These are phyloP conservation scores for Drosophila prolongata DNA, from an alignment of 2,888 invertebrate genomes.

Conservation along the genomic window DNA sequence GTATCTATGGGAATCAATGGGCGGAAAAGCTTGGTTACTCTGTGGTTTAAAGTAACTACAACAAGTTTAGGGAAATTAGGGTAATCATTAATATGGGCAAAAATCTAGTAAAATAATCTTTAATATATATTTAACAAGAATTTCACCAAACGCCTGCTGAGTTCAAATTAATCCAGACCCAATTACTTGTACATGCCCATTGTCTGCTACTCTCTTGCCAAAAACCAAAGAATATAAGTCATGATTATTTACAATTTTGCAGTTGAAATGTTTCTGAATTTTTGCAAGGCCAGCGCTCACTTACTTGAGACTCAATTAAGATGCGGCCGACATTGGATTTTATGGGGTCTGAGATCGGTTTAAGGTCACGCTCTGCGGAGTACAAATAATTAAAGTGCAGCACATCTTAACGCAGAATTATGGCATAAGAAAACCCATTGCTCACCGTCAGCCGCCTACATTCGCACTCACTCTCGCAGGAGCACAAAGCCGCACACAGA, in stretches of 20 bases:
- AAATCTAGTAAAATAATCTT: too few species aligned
- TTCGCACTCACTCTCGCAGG: neutral
- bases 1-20: neutral
- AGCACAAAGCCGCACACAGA: conserved; percentile 1
- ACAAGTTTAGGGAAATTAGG: too few species aligned
- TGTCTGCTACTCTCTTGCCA: neutral
- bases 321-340: conserved; percentile 5
- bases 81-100: too few species aligned
- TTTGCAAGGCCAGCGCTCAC: conserved; percentile 3
- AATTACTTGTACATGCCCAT: conserved; percentile 2
- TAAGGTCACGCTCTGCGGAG: conserved; percentile 34
- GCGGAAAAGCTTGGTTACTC: too few species aligned
- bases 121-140: too few species aligned
- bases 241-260: conserved; percentile 52
- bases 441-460: conserved; percentile 13
- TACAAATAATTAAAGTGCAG: conserved; percentile 52
- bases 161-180: too few species aligned
- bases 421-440: conserved; percentile 32
- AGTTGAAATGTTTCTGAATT: conserved; percentile 39
- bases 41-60: too few species aligned
- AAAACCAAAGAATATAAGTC: conserved; percentile 9
- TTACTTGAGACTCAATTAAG: conserved; percentile 35
- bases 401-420: conserved; percentile 40
- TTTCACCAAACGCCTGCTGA: too few species aligned
- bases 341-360: conserved; percentile 8